These are phyloP conservation scores for Oryzias javanicus DNA, from an alignment of 2,113 vertebrate genomes.

Conservation along the genomic window DNA sequence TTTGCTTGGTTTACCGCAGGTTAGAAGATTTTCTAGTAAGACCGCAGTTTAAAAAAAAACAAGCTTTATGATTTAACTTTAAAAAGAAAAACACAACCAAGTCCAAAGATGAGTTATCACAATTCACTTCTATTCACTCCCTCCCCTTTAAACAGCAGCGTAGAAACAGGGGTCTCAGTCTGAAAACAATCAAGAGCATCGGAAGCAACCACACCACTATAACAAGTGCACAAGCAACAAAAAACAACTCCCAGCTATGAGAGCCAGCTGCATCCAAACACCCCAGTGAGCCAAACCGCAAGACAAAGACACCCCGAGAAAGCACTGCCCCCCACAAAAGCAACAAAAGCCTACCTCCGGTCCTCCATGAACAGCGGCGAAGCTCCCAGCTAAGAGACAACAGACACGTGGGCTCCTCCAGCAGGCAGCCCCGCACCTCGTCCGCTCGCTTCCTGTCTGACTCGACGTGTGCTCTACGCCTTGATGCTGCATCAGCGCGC, in stretches of 20 bases:
- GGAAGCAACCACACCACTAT: conserved; percentile 17
- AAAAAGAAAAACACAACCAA: conserved; percentile 8
- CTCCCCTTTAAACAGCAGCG: neutral
- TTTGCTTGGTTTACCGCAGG: conserved; percentile 25
- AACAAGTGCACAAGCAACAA: conserved; percentile 26
- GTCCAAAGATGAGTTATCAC: conserved; percentile 10
- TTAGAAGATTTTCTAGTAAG: conserved; percentile 22
- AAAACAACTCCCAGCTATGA: conserved; percentile 11
- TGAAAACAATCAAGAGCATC: conserved; percentile 17
- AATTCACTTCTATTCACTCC: neutral
- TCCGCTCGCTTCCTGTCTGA: conserved; percentile 26
- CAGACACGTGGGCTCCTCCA: conserved; percentile 62
- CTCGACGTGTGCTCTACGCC: conserved; percentile 17
- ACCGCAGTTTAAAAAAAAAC: conserved; percentile 13
- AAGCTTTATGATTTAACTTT: conserved; percentile 8
- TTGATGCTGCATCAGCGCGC: conserved; percentile 24
- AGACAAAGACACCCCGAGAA: conserved; percentile 50
- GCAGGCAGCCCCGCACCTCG: conserved; percentile 37
- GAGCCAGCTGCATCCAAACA: conserved; percentile 18
- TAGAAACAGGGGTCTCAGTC: conserved; percentile 7
- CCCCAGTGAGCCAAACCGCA: conserved; percentile 8
- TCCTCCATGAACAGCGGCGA: conserved; percentile 64
- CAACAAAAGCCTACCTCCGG: conserved; percentile 75
- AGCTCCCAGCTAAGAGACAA: conserved; percentile 47
- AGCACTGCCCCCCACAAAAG: conserved; percentile 41